Conservation (phyloP, 2,797 vertebrate species). For the Triplophysa bombifrons region DNA sequence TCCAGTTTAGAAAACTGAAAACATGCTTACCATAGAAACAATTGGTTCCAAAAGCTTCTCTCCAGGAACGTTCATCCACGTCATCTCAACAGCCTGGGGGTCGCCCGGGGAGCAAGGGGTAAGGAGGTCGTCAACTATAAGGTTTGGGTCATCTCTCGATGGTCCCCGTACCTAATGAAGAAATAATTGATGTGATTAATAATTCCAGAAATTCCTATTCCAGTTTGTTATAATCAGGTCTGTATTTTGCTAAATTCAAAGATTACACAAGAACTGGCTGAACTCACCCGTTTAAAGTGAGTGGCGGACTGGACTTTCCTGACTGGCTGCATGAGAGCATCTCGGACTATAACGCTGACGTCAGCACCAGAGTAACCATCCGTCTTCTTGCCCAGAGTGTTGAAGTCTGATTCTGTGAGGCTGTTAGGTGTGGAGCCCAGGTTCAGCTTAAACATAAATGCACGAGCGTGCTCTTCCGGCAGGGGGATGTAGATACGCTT, state of each 20-base stretch:
- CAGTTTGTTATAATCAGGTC: not conserved
- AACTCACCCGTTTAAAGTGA: constrained; percentile 91
- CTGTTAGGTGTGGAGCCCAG: constrained; percentile 86
- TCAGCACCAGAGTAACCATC: constrained; percentile 95
- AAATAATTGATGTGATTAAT: not conserved
- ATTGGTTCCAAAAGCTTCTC: constrained; percentile 92
- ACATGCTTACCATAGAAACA: constrained; percentile 86
- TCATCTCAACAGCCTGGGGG: constrained; percentile 89
- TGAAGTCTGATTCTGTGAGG: constrained; percentile 84
- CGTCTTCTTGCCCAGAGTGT: constrained; percentile 87
- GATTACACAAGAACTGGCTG: not conserved
- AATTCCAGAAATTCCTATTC: not conserved
- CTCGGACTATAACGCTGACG: constrained; percentile 93
- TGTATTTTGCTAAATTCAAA: constrained; percentile 2
- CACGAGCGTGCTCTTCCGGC: constrained; percentile 91
- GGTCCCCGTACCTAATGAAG: constrained; percentile 81
- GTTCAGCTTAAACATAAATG: constrained; percentile 94
- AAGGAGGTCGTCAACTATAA: constrained; percentile 82
- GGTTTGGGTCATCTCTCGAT: constrained; percentile 82
- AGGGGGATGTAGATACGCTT: constrained; percentile 98
- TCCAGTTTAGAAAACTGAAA: not conserved
- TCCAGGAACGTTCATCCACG: constrained; percentile 95
- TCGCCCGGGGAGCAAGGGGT: constrained; percentile 97
- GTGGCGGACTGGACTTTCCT: constrained; percentile 97
- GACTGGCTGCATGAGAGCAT: constrained; percentile 97